These are phyloP conservation scores for Leptinotarsa undecemlineata DNA, from an alignment of 1,140 invertebrate species.

Conservation along the genomic window DNA sequence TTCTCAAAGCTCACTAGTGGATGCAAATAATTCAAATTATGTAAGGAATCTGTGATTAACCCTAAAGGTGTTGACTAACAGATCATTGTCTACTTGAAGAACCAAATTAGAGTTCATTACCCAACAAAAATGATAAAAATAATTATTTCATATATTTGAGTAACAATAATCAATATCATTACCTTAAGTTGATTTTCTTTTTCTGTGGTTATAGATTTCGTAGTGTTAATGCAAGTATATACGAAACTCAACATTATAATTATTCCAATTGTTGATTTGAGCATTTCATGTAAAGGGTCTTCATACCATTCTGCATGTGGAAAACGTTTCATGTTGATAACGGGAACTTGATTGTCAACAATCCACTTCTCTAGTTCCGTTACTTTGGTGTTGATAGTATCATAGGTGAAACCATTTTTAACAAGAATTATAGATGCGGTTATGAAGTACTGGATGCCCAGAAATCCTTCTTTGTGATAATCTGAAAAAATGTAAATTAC, in stretches of 20 bases:
- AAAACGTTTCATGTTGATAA: slow-evolving; percentile 65
- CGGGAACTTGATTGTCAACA: slow-evolving; percentile 41
- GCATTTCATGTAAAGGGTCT: slow-evolving; percentile 69
- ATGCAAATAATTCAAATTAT: no score
- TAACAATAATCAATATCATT: slow-evolving; percentile 22
- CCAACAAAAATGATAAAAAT: neutral
- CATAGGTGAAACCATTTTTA: slow-evolving; percentile 31
- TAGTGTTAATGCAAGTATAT: slow-evolving; percentile 77
- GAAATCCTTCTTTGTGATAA: slow-evolving; percentile 71
- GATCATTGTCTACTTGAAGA: no score
- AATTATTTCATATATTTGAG: neutral
- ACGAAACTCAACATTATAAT: slow-evolving; percentile 78
- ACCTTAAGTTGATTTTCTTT: slow-evolving; percentile 70
- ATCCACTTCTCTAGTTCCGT: neutral
- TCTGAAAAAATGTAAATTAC: slow-evolving; percentile 55
- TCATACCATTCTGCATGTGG: slow-evolving; percentile 77
- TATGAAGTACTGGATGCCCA: slow-evolving; percentile 68
- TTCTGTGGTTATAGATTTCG: slow-evolving; percentile 68
- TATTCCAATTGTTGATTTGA: slow-evolving; percentile 73
- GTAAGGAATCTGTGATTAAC: no score
- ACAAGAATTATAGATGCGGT: slow-evolving; percentile 61
- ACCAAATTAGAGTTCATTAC: no score
- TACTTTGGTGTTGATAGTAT: neutral
- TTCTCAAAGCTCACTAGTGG: no score
- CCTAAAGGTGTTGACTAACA: no score